Conservation (phyloP, 2,888 invertebrate genomes). For the Pseudococcus jackbeardsleyi region DNA sequence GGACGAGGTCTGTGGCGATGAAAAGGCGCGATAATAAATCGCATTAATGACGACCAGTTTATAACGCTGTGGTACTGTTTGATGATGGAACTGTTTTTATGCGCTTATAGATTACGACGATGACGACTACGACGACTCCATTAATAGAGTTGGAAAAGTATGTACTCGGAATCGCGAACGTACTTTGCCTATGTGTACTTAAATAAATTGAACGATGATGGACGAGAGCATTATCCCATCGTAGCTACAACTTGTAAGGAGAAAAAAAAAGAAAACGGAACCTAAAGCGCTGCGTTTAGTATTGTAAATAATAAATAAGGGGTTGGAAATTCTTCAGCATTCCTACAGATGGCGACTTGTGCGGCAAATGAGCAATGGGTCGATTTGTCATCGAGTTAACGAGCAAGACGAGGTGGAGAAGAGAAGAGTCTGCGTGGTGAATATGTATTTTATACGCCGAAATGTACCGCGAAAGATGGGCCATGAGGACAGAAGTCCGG, state of each 20-base stretch:
- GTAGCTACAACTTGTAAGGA: neutral
- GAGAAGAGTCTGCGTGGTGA: neutral
- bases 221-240: neutral
- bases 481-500: no score
- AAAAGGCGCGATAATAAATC: conserved; percentile 33
- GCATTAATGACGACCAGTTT: conserved; percentile 27
- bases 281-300: conserved; percentile 47
- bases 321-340: conserved; percentile 21
- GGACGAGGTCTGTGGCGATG: neutral
- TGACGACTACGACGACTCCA: neutral
- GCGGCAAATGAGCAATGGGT: neutral
- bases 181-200: neutral
- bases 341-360: conserved; percentile 35
- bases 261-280: neutral
- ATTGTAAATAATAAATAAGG: conserved; percentile 46
- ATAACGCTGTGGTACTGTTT: neutral
- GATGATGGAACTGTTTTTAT: conserved; percentile 20
- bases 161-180: neutral
- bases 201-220: neutral
- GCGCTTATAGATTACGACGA: neutral
- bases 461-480: neutral
- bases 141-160: neutral
- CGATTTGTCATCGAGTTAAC: conserved; percentile 7
- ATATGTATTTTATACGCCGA: neutral
- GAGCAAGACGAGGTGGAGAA: neutral